phyloP scores from a whole-genome alignment of 2,888 invertebrate genomes.

The Thymelicus sylvestris region DNA sequence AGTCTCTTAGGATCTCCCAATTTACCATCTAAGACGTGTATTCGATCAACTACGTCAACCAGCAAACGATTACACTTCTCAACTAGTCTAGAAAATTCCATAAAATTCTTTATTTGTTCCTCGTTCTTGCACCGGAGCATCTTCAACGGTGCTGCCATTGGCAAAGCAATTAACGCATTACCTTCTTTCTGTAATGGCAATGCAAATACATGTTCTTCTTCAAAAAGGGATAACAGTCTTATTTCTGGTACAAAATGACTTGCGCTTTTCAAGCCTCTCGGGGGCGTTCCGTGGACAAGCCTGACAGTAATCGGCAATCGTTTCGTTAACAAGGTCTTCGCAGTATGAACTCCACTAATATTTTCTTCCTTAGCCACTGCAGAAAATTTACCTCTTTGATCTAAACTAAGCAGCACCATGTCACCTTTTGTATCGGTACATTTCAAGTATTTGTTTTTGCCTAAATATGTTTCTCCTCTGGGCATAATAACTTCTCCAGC shows the following conservation, averaged over 20 bases:
- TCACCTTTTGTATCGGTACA: conserved; percentile 95
- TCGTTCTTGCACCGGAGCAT: conserved; percentile 93
- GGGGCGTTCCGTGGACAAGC: conserved; percentile 95
- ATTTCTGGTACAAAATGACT: conserved; percentile 94
- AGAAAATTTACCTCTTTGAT: conserved; percentile 96
- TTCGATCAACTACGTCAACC: conserved; percentile 91
- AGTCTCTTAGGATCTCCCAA: conserved; percentile 87
- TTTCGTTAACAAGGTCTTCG: conserved; percentile 94
- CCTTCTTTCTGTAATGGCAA: conserved; percentile 92
- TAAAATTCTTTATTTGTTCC: conserved; percentile 89
- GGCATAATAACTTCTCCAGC: conserved; percentile 94
- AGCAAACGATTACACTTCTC: conserved; percentile 91
- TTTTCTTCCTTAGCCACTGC: conserved; percentile 96
- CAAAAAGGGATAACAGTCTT: conserved; percentile 92
- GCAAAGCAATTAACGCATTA: conserved; percentile 91
- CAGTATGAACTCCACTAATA: conserved; percentile 97
- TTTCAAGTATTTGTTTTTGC: conserved; percentile 92
- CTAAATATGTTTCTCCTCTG: conserved; percentile 88
- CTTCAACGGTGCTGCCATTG: conserved; percentile 93
- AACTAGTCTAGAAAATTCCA: conserved; percentile 91
- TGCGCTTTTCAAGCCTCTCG: conserved; percentile 92
- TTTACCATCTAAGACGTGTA: conserved; percentile 92
- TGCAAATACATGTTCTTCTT: conserved; percentile 94
- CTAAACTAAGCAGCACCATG: conserved; percentile 91
- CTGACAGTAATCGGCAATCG: conserved; percentile 96